Evolutionary conservation across 1,140 invertebrate genomes (phyloP), one percentile per base, ranked within the genome.

Genomic region (Armadillidium nasatum): DNA sequence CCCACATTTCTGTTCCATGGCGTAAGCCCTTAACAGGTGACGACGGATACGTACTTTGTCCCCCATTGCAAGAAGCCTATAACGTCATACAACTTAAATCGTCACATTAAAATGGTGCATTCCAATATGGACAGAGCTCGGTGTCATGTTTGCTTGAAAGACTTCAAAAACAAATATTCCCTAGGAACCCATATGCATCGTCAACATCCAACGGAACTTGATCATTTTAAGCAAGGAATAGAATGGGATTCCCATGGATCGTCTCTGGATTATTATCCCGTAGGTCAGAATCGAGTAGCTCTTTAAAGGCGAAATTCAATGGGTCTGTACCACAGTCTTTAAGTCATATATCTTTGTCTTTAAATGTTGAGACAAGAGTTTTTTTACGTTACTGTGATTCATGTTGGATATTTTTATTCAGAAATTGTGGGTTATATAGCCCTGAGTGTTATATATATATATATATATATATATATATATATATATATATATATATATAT

Each of bases 151-250:
- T 81, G 80, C 50, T 66, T 74, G 15, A 81, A 81, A 71, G 74
- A 79, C 44, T 81, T 81, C 67, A 81, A 81, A 67, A 81, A 81
- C 45, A 81, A 81, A 60, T 81, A 81, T 33, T 81, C 80, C 10
- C 44, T 81, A 44, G 77, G 76, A 66, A 81, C 80, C 13, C 80
- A 81, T 33, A 75, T 81, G 73, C 80, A 81, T 19, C 44, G 80
- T 44, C 80, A 81, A 44, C 80, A 81, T 69, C 69, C 11, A 60
- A 19, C 11, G 7, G 50, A 60, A 19, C 50, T 60, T 7, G 50
- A 60, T 19, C 50, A 60, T 15, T 19, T 15, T 60, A 60, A 60
- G 7, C 50, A 60, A 19, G 11, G 19, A 13, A 60, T 60, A 60
- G 50, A 60, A 60, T 60, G 50, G 50, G 50, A 60, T 15, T 2